Conservation (phyloP, 2,113 vertebrate genomes). For the Nyctereutes procyonoides region DNA sequence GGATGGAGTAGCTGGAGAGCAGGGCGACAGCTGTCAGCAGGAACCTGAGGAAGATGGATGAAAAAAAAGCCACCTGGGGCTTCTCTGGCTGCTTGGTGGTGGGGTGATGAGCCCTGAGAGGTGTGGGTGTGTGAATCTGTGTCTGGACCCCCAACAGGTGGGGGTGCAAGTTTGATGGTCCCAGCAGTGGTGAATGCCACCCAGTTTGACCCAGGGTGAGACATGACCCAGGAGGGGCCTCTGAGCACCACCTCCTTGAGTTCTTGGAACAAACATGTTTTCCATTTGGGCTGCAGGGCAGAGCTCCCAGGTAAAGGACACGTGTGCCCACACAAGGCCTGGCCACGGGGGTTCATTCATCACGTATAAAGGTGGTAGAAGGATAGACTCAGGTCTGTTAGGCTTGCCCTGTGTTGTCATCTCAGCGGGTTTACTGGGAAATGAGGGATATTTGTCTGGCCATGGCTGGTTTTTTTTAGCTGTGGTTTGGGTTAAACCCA, state of each 20-base stretch:
- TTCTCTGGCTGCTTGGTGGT: background rate
- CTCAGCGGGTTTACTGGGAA: background rate
- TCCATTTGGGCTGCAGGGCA: background rate
- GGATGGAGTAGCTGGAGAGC: conserved; percentile 97
- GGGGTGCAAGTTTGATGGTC: background rate
- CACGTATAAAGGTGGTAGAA: background rate
- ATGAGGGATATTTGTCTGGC: conserved; percentile 19
- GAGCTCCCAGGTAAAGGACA: conserved; percentile 27
- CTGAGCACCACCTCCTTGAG: background rate
- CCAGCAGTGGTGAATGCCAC: background rate
- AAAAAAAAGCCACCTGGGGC: background rate
- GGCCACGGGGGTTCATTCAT: background rate
- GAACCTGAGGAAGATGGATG: conserved; percentile 87
- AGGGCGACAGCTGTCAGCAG: conserved; percentile 93
- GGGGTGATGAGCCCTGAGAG: background rate
- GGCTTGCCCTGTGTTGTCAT: background rate
- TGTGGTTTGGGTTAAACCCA: background rate
- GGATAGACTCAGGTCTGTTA: conserved; percentile 1
- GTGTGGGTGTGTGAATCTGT: background rate
- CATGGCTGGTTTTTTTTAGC: background rate
- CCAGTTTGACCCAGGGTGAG: background rate
- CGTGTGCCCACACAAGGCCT: background rate
- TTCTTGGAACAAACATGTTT: conserved; percentile 33
- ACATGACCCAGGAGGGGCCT: background rate
- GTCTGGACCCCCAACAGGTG: background rate